Base-by-base conservation (phyloP, 2,797 vertebrate species). In the Amphiprion clarkii region DNA sequence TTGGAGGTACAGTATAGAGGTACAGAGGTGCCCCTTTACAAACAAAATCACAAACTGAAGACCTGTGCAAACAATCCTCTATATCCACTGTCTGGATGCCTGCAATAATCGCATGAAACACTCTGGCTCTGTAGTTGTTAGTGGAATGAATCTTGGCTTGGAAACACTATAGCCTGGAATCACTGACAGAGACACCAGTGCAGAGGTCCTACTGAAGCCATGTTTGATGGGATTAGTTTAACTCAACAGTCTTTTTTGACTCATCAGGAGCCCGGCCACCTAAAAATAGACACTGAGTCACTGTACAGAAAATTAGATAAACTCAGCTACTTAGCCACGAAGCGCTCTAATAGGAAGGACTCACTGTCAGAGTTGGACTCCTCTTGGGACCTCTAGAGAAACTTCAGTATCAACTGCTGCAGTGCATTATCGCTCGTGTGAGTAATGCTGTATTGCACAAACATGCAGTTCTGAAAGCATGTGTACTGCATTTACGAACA, bases 141-240 rank as follows among this genome's bases (percentile, higher is more conserved):
- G 29, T 67, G 65, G 72, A 72, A 29, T 80, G 55, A 74, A 49
- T 56, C 39, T 66, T 16, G 0, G 36, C 61, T 46, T 52, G 17
- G 61, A 81, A 65, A 65, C 52, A 57, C 9, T 13, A 58, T 48
- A 77, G 60, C 68, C 63, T 53, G 70, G 60, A 77, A 54, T 79
- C 66, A 74, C 39, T 60, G 70, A 62, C 68, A 21, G 65, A 80
- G 48, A 70, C 46, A 63, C 27, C 60, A 52, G 53, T 7, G 29
- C 48, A 64, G 53, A 74, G 74, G 75, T 75, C 17, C 23, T 27
- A 21, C 54, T 76, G 60, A 70, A 72, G 76, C 57, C 77, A 54
- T 21, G 62, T 89, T 90, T 86, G 63, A 91, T 23, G 56, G 78
- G 84, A 89, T 87, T 88, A 87, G 68, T 72, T 69, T 53, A 78